Evolutionary conservation across 2,888 invertebrate genomes (phyloP).

Genomic region (Drosophila planitibia): DNA sequence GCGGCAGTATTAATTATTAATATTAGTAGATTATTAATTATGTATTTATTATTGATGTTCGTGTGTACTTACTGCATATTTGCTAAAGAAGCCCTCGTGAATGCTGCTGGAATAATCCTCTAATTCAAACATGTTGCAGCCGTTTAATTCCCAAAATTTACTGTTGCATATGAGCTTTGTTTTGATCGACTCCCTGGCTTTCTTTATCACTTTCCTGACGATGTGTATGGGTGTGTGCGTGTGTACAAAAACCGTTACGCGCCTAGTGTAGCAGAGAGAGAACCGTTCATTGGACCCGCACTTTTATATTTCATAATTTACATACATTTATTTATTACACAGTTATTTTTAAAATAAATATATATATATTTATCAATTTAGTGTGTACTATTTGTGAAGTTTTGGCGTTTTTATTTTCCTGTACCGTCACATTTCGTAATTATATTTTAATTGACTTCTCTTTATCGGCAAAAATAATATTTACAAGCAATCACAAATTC

Average conservation of each 20-base stretch:
- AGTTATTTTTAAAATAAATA: conserved; percentile 11
- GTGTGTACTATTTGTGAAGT: conserved; percentile 13
- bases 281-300: conserved; percentile 40
- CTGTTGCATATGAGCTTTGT: conserved; percentile 61
- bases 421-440: conserved; percentile 32
- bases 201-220: conserved; percentile 16
- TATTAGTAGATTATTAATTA: conserved; percentile 4
- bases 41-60: conserved; percentile 1
- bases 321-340: conserved; percentile 13
- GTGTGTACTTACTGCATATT: conserved; percentile 88
- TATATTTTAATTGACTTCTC: conserved; percentile 22
- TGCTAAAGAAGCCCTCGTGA: conserved; percentile 88
- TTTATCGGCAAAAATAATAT: conserved; percentile 37
- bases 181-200: conserved; percentile 55
- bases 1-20: conserved; percentile 11
- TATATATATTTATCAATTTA: conserved; percentile 3
- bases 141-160: conserved; percentile 26
- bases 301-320: conserved; percentile 26
- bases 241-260: conserved; percentile 50
- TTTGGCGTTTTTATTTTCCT: conserved; percentile 14
- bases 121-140: conserved; percentile 88
- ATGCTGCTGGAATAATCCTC: conserved; percentile 89
- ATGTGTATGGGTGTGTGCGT: conserved; percentile 1
- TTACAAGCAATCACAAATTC: conserved; percentile 36
- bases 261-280: conserved; percentile 31